Base-by-base conservation (phyloP, 1,140 invertebrate genomes). In the Zelostemma sp. region DNA sequence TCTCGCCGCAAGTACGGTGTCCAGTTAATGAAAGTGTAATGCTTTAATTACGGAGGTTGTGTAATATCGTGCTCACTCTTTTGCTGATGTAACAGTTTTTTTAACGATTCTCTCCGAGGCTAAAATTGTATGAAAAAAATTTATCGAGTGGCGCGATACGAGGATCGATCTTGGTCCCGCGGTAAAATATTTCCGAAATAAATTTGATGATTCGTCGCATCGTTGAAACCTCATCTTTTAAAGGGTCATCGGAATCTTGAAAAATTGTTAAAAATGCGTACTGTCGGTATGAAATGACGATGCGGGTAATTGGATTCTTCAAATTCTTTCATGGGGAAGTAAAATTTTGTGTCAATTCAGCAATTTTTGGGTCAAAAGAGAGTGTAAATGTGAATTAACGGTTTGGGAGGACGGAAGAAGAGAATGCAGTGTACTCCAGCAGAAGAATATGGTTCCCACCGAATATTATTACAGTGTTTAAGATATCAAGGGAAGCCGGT, bases 361-460 rank as follows among this genome's bases (percentile, higher is more conserved):
- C 35, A 63, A 50, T 63, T 63, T n/a, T 63, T 63, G 60, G 60
- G 60, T 63, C 51, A 63, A 63, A 64, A 64, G 61, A 51, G 61
- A 57, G 47, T 31, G 61, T 63, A 63, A 53, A 63, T 56, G 60
- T 54, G 53, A 56, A 63, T 63, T 63, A 63, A 63, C 60, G 46
- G 60, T 63, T 56, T 56, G 38, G 47, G 47, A 50, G 53, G 57
- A 64, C 45, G 16, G 45, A 55, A 57, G 54, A 56, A 56, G 51
- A 55, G 60, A 63, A 56, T 63, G 51, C 59, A 55, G 17, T 15
- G 21, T 25, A 25, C 21, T 4, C 61, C 50, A 57, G 55, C 38
- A 18, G 28, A 64, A 53, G 28, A 63, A 55, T 35, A 63, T 56
- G 60, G 17, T n/a, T 56, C 51, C 47, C 60, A 56, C 53, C 51